These are phyloP conservation scores for Scartelaos histophorus DNA, from an alignment of 2,113 vertebrate species.

Conservation along the genomic window DNA sequence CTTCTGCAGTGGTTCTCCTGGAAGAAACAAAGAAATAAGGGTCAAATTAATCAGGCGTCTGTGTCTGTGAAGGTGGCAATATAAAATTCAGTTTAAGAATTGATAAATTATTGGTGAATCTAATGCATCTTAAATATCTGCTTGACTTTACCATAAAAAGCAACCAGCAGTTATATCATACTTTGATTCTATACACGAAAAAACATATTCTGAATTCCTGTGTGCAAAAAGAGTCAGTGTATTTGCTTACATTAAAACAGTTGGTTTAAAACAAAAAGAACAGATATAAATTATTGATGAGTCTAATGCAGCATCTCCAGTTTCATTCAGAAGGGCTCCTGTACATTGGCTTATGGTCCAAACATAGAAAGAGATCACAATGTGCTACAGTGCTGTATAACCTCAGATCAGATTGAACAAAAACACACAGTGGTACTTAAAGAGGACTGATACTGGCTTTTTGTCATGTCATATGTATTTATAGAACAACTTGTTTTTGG, in stretches of 20 bases:
- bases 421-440: background rate
- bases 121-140: background rate
- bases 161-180: background rate
- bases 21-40: conserved; percentile 9
- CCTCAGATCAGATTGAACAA: background rate
- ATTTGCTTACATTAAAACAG: background rate
- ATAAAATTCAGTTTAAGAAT: too few species aligned
- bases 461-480: background rate
- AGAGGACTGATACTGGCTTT: background rate
- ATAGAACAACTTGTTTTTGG: background rate
- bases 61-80: too few species aligned
- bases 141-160: background rate
- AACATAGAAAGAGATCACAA: background rate
- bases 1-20: conserved; percentile 91
- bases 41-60: too few species aligned
- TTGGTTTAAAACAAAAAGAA: background rate
- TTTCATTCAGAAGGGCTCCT: background rate
- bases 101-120: background rate
- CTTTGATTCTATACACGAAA: background rate
- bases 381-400: background rate
- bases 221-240: background rate
- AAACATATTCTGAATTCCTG: background rate
- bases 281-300: background rate
- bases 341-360: background rate
- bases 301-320: background rate